Percentiles rank a stretch among this genome's conserved stretches.
Evolutionary conservation across 2,113 vertebrate species (phyloP).

Genomic region (Anguilla japonica): DNA sequence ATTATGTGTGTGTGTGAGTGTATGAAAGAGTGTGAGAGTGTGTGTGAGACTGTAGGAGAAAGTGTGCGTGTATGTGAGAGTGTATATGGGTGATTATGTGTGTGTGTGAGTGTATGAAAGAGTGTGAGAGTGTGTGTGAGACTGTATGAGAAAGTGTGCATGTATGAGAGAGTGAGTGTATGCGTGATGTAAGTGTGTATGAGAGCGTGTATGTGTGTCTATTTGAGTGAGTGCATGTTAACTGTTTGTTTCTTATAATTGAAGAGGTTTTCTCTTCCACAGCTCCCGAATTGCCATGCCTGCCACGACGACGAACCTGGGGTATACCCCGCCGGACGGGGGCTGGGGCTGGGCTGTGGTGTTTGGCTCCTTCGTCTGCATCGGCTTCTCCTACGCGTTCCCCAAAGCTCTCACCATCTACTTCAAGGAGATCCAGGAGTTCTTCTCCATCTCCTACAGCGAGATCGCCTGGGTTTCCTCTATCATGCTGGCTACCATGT

Average conservation of each 20-base stretch:
- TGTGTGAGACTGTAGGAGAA: no score
- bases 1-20: no score
- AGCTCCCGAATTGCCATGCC: conserved; percentile 58
- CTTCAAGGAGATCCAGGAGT: conserved; percentile 84
- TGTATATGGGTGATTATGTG: no score
- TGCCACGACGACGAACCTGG: conserved; percentile 47
- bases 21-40: no score
- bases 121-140: no score
- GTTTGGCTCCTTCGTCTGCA: conserved; percentile 70
- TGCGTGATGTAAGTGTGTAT: no score
- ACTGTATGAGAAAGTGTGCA: no score
- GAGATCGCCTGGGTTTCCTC: conserved; percentile 78
- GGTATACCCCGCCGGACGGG: conserved; percentile 72
- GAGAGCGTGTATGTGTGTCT: no score
- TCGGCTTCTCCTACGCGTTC: conserved; percentile 81
- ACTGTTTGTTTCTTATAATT: not conserved
- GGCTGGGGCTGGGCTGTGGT: conserved; percentile 78
- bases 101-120: no score
- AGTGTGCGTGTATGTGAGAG: no score
- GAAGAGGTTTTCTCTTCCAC: not conserved
- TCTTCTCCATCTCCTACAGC: conserved; percentile 80
- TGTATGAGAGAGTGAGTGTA: no score
- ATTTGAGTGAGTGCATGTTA: no score
- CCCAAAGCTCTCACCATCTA: conserved; percentile 80
- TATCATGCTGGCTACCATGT: conserved; percentile 77